Conservation (phyloP, 1,140 invertebrate species). For the Drosophila ohnishii region DNA sequence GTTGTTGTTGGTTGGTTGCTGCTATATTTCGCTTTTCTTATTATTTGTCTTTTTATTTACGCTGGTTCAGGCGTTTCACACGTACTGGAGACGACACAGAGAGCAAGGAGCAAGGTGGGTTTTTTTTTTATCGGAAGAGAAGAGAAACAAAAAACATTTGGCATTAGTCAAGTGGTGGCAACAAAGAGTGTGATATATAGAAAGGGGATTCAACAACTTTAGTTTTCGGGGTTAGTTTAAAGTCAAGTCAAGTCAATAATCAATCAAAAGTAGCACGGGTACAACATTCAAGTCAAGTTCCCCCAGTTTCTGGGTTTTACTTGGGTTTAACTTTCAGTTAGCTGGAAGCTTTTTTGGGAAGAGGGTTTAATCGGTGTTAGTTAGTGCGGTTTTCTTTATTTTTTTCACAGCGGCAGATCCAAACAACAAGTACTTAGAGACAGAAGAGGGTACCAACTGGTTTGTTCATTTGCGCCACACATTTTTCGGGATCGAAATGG, state of each 20-base stretch:
- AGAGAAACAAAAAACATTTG: conserved; percentile 65
- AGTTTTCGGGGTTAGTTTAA: conserved; percentile 51
- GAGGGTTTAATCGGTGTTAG: conserved; percentile 24
- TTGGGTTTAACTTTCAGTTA: conserved; percentile 25
- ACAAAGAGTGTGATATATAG: conserved; percentile 14
- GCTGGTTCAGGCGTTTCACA: conserved; percentile 83
- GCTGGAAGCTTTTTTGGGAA: conserved; percentile 29
- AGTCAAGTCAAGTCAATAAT: conserved; percentile 48
- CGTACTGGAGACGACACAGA: conserved; percentile 82
- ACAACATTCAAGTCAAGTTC: conserved; percentile 63
- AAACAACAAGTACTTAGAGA: conserved; percentile 62
- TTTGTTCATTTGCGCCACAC: conserved; percentile 60
- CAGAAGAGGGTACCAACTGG: conserved; percentile 58
- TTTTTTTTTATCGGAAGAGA: conserved; percentile 37
- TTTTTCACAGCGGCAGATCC: conserved; percentile 36
- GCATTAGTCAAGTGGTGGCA: conserved; percentile 66
- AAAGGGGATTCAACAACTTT: conserved; percentile 38
- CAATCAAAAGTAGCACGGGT: conserved; percentile 36
- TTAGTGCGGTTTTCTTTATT: conserved; percentile 3
- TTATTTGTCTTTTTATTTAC: conserved; percentile 80
- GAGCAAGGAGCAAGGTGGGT: conserved; percentile 38
- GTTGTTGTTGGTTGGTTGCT: conserved; percentile 45
- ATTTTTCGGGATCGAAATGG: not conserved
- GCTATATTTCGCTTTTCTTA: conserved; percentile 22
- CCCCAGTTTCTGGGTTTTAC: conserved; percentile 25